Conservation (phyloP, 2,113 vertebrate genomes). For the Recurvirostra avosetta region DNA sequence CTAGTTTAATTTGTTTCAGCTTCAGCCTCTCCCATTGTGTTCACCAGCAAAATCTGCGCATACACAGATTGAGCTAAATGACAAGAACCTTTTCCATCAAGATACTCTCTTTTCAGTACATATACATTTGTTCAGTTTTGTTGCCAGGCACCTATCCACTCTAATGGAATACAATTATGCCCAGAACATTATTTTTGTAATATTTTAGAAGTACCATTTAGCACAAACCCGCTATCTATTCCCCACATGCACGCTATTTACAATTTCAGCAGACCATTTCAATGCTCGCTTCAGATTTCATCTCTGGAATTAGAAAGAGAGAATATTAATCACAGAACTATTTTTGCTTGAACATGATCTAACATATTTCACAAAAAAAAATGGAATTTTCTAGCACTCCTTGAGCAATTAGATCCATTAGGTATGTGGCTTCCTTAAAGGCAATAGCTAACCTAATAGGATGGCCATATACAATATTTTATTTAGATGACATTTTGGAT, state of each 20-base stretch:
- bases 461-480: constrained; percentile 13
- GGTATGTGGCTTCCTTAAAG: constrained; percentile 44
- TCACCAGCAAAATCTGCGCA: background rate
- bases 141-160: constrained; percentile 30
- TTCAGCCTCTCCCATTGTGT: background rate
- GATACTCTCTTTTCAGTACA: background rate
- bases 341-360: constrained; percentile 44
- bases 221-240: constrained; percentile 31
- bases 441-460: constrained; percentile 43
- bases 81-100: constrained; percentile 5
- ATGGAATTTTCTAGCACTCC: constrained; percentile 23
- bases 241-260: constrained; percentile 40
- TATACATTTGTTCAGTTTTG: constrained; percentile 26
- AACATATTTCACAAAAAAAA: background rate
- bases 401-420: constrained; percentile 64
- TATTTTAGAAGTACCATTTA: constrained; percentile 39
- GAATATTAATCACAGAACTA: constrained; percentile 47
- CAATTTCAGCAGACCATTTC: constrained; percentile 26
- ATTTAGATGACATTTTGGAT: constrained; percentile 25
- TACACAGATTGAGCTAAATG: background rate
- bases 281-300: constrained; percentile 38
- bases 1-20: background rate
- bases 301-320: constrained; percentile 50
- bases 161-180: constrained; percentile 53
- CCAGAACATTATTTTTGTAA: constrained; percentile 30